Percentiles rank a stretch among this genome's conserved stretches.
phyloP scores from a whole-genome alignment of 2,888 invertebrate genomes.

The Ennomos erosarius region DNA sequence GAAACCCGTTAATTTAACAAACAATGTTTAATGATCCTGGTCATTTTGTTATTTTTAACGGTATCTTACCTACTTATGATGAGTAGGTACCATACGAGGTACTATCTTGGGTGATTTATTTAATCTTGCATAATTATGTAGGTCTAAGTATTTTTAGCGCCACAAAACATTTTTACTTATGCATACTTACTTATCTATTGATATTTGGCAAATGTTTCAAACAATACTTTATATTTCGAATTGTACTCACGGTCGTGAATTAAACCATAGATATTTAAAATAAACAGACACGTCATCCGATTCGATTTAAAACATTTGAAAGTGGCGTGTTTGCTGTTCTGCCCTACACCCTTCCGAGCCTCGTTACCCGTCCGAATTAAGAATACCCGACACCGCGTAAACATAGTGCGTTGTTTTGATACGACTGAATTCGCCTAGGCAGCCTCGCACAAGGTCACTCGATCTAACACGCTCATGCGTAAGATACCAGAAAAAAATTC shows the following conservation, averaged over 20 bases:
- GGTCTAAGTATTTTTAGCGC: too few relatives aligned
- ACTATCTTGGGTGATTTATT: too few relatives aligned
- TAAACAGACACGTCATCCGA: slow-evolving; percentile 25
- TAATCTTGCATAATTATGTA: too few relatives aligned
- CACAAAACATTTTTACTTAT: too few relatives aligned
- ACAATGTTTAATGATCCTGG: too few relatives aligned
- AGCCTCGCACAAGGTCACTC: slow-evolving; percentile 62
- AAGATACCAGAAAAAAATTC: slow-evolving; percentile 29
- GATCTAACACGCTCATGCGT: slow-evolving; percentile 54
- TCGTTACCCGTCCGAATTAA: slow-evolving; percentile 51
- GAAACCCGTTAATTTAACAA: too few relatives aligned
- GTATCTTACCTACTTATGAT: too few relatives aligned
- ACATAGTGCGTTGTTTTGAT: slow-evolving; percentile 46
- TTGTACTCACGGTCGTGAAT: slow-evolving; percentile 3
- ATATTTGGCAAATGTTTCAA: neutral
- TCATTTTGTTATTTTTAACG: too few relatives aligned
- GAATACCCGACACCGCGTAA: slow-evolving; percentile 42
- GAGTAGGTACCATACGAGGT: too few relatives aligned
- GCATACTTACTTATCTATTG: too few relatives aligned
- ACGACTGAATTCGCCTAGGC: slow-evolving; percentile 57
- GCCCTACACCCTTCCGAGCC: slow-evolving; percentile 64
- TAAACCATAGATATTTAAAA: slow-evolving; percentile 23
- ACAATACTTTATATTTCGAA: neutral
- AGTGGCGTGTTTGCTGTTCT: slow-evolving; percentile 38
- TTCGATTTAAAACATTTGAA: slow-evolving; percentile 16